Conservation (phyloP, 2,888 invertebrate genomes). For the Spisula solida region DNA sequence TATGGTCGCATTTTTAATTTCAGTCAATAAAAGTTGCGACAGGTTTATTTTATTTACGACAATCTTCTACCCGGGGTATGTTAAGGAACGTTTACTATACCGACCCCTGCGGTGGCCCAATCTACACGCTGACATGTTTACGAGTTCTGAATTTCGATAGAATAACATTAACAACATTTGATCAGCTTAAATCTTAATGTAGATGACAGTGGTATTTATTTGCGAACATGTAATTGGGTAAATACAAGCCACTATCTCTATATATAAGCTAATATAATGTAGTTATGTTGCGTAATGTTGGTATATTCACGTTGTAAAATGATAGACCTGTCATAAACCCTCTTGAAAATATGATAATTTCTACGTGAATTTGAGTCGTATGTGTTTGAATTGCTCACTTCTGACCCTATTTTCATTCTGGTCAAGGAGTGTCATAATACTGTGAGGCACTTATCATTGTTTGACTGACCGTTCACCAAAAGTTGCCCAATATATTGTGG, state of each 20-base stretch:
- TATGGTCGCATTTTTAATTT: conserved; percentile 11
- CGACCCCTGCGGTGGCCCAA: conserved; percentile 13
- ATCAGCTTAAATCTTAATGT: conserved; percentile 1
- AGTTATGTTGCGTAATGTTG: neutral
- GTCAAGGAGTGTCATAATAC: conserved; percentile 43
- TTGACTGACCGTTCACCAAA: conserved; percentile 20
- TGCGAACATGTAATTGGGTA: neutral
- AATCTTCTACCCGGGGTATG: conserved; percentile 5
- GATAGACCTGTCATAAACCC: conserved; percentile 28
- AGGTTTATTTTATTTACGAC: conserved; percentile 23
- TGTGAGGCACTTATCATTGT: conserved; percentile 26
- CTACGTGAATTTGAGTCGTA: conserved; percentile 4
- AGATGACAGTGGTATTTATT: conserved; percentile 25
- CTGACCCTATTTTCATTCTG: conserved; percentile 22
- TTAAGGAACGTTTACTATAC: neutral
- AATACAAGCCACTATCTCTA: neutral
- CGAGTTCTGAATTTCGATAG: neutral
- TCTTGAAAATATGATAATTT: conserved; percentile 47
- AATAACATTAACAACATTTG: neutral
- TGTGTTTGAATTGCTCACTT: conserved; percentile 17
- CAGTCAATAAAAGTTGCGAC: conserved; percentile 6
- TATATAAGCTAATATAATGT: neutral
- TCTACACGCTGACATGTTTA: conserved; percentile 13
- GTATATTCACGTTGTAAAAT: neutral
- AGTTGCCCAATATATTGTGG: neutral